These are phyloP conservation scores for Sterrhoptilus dennistouni DNA, from an alignment of 2,113 vertebrate genomes.

Conservation along the genomic window DNA sequence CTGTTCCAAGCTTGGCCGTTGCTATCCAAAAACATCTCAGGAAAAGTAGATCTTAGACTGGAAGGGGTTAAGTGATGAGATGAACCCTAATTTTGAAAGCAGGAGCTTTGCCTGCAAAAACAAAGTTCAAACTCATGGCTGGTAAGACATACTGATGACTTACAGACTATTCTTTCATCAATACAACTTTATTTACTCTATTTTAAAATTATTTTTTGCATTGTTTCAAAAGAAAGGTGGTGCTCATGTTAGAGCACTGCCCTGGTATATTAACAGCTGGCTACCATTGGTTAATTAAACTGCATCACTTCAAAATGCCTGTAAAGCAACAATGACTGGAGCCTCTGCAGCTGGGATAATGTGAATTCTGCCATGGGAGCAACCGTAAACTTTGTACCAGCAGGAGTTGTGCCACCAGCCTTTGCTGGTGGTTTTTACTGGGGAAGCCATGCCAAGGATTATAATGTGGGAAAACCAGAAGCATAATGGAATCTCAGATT, in stretches of 20 bases:
- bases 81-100: background rate
- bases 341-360: background rate
- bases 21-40: background rate
- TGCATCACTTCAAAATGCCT: background rate
- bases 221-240: background rate
- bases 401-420: background rate
- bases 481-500: background rate
- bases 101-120: background rate
- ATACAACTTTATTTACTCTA: background rate
- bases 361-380: background rate
- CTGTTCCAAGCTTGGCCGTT: background rate
- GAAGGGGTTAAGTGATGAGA: background rate
- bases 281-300: background rate
- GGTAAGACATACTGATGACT: background rate
- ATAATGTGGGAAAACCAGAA: background rate
- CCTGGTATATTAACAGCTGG: background rate
- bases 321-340: background rate
- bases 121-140: background rate
- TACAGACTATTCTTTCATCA: background rate
- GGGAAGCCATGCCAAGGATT: background rate
- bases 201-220: background rate
- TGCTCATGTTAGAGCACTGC: background rate
- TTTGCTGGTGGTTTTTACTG: background rate
- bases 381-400: background rate
- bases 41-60: fast-evolving